Conservation (phyloP, 2,888 invertebrate genomes). For the Seladonia tumulorum region DNA sequence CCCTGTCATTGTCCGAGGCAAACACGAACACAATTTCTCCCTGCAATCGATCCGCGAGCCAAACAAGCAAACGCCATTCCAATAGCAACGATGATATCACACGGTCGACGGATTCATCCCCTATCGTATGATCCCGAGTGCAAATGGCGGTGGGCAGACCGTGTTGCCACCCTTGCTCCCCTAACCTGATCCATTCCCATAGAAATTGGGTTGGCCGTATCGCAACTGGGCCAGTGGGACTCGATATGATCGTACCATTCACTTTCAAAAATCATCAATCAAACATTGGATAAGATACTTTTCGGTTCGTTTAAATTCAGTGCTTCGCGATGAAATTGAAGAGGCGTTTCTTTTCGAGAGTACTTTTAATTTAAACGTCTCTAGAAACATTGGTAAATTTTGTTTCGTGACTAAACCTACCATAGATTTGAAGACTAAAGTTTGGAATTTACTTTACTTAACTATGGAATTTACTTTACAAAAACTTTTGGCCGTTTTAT, state of each 20-base stretch:
- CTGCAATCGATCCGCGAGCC: constrained; percentile 14
- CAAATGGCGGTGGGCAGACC: neutral
- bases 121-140: neutral
- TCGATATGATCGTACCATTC: neutral
- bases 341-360: too few species aligned
- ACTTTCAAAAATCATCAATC: neutral
- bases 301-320: neutral
- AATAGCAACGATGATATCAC: constrained; percentile 28
- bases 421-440: too few species aligned
- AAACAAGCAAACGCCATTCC: constrained; percentile 49
- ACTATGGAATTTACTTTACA: too few species aligned
- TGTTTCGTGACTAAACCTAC: too few species aligned
- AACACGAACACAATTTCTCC: constrained; percentile 28
- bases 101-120: neutral
- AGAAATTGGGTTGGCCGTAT: constrained; percentile 52
- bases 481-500: too few species aligned
- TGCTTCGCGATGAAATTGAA: neutral
- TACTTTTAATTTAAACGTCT: neutral
- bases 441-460: too few species aligned
- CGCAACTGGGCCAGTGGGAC: neutral
- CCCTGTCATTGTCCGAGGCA: neutral
- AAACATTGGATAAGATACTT: neutral
- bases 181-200: neutral
- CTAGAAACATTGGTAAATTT: neutral
- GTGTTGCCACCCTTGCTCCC: constrained; percentile 12